A percentile compares a stretch with the other conserved stretches of the same genome.
These are phyloP conservation scores for Trissolcus basalis DNA, from an alignment of 1,140 invertebrate species.

Conservation along the genomic window DNA sequence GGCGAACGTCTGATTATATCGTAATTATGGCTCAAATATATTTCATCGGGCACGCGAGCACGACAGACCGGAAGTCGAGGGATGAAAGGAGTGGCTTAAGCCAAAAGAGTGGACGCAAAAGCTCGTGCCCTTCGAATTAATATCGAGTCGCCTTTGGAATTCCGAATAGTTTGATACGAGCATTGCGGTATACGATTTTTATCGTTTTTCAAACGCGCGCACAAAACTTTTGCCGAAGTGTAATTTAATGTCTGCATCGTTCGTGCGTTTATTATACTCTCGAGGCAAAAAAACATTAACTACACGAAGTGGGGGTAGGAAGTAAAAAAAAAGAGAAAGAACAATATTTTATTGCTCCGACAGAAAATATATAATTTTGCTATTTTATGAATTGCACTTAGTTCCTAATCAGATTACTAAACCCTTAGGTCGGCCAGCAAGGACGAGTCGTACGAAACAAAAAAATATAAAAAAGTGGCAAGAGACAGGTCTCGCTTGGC, in stretches of 20 bases:
- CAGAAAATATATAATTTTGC: too few species aligned
- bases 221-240: too few species aligned
- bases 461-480: background rate
- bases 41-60: conserved; percentile 70
- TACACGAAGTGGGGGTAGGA: too few species aligned
- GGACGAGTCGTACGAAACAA: background rate
- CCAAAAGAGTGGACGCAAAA: conserved; percentile 41
- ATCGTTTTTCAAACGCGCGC: conserved; percentile 5
- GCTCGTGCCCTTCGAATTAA: conserved; percentile 66
- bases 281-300: too few species aligned
- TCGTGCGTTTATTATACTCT: too few species aligned
- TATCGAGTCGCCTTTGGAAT: conserved; percentile 41
- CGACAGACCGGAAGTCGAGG: conserved; percentile 45
- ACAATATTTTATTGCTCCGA: too few species aligned
- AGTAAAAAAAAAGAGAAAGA: too few species aligned
- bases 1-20: conserved; percentile 71
- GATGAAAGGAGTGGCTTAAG: background rate
- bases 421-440: background rate
- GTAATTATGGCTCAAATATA: conserved; percentile 74
- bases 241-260: too few species aligned
- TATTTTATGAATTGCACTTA: too few species aligned
- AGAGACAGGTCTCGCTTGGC: background rate
- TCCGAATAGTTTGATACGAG: conserved; percentile 13
- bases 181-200: conserved; percentile 33
- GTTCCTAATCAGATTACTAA: too few species aligned